Conservation (phyloP, 2,888 invertebrate genomes). For the Athalia rosae region DNA sequence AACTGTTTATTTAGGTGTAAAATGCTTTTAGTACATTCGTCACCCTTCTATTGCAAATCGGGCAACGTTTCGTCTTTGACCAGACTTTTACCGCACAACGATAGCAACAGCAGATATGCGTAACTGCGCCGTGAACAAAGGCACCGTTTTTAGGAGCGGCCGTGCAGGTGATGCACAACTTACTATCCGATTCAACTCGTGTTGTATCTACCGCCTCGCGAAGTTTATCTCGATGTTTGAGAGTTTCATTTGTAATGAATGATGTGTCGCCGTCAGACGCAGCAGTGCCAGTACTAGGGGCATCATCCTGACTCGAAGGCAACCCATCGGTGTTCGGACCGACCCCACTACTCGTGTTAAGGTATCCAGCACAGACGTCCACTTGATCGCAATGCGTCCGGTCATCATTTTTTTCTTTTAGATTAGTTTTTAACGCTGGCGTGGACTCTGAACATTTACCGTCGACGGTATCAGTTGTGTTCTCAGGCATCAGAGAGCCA, state of each 20-base stretch:
- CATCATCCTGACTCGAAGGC: not conserved
- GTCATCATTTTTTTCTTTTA: not conserved
- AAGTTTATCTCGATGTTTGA: conserved; percentile 7
- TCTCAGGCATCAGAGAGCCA: conserved; percentile 34
- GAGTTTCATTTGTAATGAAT: not conserved
- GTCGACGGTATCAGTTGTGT: conserved; percentile 39
- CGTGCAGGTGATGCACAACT: conserved; percentile 79
- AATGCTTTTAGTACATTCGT: conserved; percentile 81
- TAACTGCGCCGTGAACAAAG: conserved; percentile 81
- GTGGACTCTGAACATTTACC: conserved; percentile 23
- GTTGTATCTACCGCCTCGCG: conserved; percentile 7
- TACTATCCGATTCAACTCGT: conserved; percentile 58
- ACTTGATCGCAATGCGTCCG: too few relatives aligned
- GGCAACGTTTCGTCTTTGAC: conserved; percentile 79
- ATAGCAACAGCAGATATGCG: conserved; percentile 84
- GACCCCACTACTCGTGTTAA: not conserved
- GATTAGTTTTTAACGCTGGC: not conserved
- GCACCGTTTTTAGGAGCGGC: conserved; percentile 80
- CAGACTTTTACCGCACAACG: conserved; percentile 82
- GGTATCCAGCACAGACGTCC: too few relatives aligned
- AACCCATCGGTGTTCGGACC: not conserved
- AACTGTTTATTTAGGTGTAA: conserved; percentile 53
- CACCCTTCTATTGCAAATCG: conserved; percentile 82
- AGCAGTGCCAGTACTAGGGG: not conserved
- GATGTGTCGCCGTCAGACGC: not conserved